Evolutionary conservation across 2,113 vertebrate genomes (phyloP).

Genomic region (Eidolon helvum): DNA sequence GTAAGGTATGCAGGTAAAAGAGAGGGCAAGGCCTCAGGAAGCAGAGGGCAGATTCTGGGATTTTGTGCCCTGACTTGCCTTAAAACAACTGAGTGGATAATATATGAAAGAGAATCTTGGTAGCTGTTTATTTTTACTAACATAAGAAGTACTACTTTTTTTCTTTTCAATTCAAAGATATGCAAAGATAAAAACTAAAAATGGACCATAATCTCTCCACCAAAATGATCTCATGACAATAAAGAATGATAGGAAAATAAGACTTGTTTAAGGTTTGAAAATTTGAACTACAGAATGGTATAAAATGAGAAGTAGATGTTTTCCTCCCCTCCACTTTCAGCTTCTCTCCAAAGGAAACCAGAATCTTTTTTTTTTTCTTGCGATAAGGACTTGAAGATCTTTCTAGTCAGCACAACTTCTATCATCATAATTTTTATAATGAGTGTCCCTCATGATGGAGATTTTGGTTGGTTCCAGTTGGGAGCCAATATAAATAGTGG

Average conservation of each 20-base stretch:
- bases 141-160: not conserved
- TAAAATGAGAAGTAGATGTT: not conserved
- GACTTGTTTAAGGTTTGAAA: not conserved
- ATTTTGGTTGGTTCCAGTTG: not conserved
- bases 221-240: not conserved
- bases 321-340: not conserved
- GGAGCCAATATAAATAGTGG: not conserved
- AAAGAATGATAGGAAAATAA: not conserved
- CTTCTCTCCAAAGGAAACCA: not conserved
- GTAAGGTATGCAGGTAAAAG: not conserved
- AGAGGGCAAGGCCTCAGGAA: not conserved
- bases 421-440: not conserved
- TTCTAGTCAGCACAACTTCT: not conserved
- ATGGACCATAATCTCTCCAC: not conserved
- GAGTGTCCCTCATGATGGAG: not conserved
- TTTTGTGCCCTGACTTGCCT: not conserved
- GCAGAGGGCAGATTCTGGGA: not conserved
- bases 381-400: not conserved
- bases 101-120: not conserved
- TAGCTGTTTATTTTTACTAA: slow-evolving; percentile 24
- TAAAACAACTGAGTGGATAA: not conserved
- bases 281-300: not conserved
- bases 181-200: slow-evolving; percentile 25
- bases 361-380: not conserved
- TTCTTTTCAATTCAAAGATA: not conserved